Evolutionary conservation across 2,797 vertebrate species (phyloP).

Genomic region (Epinephelus awoara): DNA sequence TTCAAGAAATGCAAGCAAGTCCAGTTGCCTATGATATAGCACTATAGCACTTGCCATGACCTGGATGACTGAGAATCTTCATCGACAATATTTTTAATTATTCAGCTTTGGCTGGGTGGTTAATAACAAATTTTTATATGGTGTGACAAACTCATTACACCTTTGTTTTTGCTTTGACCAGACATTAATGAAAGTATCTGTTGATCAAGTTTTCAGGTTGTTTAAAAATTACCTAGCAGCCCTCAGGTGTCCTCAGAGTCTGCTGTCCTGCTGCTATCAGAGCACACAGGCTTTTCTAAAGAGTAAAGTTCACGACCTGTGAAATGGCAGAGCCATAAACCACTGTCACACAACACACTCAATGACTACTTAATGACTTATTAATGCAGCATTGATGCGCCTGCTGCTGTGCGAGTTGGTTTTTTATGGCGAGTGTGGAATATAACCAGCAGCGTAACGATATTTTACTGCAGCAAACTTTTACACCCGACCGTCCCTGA

Average conservation of each 20-base stretch:
- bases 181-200: not conserved
- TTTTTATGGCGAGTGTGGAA: not conserved
- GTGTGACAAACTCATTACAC: too few relatives aligned
- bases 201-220: conserved; percentile 2
- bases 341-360: conserved; percentile 37
- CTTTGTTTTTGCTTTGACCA: too few relatives aligned
- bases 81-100: too few relatives aligned
- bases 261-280: conserved; percentile 24
- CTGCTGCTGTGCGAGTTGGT: conserved; percentile 1
- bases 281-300: conserved; percentile 15
- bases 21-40: too few relatives aligned
- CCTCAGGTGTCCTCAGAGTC: conserved; percentile 8
- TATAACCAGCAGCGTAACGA: conserved; percentile 18
- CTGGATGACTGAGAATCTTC: too few relatives aligned
- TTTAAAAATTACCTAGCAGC: conserved; percentile 32
- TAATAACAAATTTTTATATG: too few relatives aligned
- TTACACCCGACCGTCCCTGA: conserved; percentile 22
- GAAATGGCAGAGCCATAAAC: conserved; percentile 55
- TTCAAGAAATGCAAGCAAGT: too few relatives aligned
- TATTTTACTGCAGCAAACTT: conserved; percentile 32
- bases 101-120: too few relatives aligned
- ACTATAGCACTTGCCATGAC: too few relatives aligned
- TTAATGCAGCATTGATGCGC: conserved; percentile 46
- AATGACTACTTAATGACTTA: conserved; percentile 43
- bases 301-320: conserved; percentile 51